Conservation (phyloP, 2,888 invertebrate genomes). For the Idaea aversata region DNA sequence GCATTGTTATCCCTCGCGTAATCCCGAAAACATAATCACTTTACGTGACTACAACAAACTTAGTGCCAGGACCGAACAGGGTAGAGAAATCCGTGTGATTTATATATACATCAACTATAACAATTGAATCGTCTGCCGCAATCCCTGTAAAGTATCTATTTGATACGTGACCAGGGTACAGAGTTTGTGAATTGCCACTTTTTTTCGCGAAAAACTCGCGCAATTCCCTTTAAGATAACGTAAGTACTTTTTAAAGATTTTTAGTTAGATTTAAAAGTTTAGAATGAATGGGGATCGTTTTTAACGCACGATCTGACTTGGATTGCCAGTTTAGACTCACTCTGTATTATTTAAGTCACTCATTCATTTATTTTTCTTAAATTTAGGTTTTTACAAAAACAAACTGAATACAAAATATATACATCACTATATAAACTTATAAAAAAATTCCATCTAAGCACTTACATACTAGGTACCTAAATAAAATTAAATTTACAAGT, state of each 20-base stretch:
- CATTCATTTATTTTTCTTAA: too few species aligned
- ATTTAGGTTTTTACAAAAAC: too few species aligned
- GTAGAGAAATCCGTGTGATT: conserved; percentile 46
- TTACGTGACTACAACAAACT: conserved; percentile 45
- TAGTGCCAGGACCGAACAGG: conserved; percentile 25
- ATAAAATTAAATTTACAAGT: too few species aligned
- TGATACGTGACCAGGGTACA: conserved; percentile 52
- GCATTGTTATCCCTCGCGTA: conserved; percentile 13
- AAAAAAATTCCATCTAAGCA: too few species aligned
- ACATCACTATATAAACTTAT: too few species aligned
- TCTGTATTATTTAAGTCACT: neutral
- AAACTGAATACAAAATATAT: too few species aligned
- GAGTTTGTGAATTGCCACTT: neutral
- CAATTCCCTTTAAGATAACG: conserved; percentile 2
- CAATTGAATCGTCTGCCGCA: conserved; percentile 61
- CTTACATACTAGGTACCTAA: too few species aligned
- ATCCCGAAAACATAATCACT: conserved; percentile 37
- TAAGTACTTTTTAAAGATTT: neutral
- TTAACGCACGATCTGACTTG: neutral
- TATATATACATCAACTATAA: conserved; percentile 55
- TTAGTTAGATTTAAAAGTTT: conserved; percentile 1
- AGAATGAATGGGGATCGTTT: neutral
- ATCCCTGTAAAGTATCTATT: conserved; percentile 64
- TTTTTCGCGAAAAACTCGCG: neutral
- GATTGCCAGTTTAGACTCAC: neutral